Evolutionary conservation across 2,888 invertebrate genomes (phyloP).

Genomic region (Cryptocephalus moraei): DNA sequence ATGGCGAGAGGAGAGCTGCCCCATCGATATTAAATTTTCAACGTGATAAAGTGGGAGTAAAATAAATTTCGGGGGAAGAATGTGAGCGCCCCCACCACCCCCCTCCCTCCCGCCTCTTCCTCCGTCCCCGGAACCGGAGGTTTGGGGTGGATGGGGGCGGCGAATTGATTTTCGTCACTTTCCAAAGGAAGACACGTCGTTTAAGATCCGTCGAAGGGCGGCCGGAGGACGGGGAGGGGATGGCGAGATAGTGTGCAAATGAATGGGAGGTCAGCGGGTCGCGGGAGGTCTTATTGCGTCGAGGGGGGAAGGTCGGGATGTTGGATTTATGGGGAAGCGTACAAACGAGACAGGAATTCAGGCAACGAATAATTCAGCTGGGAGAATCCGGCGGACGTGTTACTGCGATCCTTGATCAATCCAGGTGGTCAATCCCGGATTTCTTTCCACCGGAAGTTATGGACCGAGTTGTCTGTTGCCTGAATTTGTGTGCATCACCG

Average conservation of each 20-base stretch:
- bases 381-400: too few relatives aligned
- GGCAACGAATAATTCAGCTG: neutral
- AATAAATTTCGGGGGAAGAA: conserved; percentile 1
- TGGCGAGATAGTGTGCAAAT: neutral
- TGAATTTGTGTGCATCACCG: too few relatives aligned
- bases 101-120: too few relatives aligned
- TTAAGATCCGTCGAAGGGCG: neutral
- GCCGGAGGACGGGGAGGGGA: neutral
- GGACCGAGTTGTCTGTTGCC: too few relatives aligned
- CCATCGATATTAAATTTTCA: conserved; percentile 12
- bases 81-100: too few relatives aligned
- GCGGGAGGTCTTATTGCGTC: neutral
- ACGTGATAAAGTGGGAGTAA: conserved; percentile 6
- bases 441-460: too few relatives aligned
- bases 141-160: too few relatives aligned
- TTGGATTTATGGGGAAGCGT: neutral
- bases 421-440: too few relatives aligned
- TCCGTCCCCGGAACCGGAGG: too few relatives aligned
- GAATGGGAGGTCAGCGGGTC: neutral
- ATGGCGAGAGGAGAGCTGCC: neutral
- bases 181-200: too few relatives aligned
- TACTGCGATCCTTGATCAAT: too few relatives aligned
- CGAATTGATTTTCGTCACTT: too few relatives aligned
- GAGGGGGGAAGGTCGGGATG: neutral
- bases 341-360: neutral